A percentile compares a stretch with the other conserved stretches of the same genome.
phyloP scores from a whole-genome alignment of 2,797 vertebrate genomes.

The Molossus molossus region DNA sequence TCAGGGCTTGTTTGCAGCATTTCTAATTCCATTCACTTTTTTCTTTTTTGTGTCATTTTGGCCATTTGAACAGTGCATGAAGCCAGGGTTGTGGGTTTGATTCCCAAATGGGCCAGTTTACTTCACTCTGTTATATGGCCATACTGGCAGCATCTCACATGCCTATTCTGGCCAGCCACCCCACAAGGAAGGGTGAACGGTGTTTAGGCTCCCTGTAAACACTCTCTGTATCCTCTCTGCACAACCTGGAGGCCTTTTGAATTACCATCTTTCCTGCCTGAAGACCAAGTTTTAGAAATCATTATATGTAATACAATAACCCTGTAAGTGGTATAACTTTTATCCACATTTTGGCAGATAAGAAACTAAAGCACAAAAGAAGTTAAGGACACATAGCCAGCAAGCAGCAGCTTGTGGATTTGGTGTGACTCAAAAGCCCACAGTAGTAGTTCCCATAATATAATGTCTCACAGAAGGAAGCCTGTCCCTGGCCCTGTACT shows the following conservation, averaged over 20 bases:
- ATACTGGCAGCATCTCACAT: not conserved
- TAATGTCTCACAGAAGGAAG: not conserved
- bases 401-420: not conserved
- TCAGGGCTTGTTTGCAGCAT: not conserved
- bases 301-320: not conserved
- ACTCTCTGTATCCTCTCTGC: not conserved
- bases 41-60: conserved; percentile 4
- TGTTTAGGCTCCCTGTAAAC: not conserved
- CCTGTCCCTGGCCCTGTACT: not conserved
- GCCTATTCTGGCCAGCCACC: not conserved
- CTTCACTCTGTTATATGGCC: conserved; percentile 2
- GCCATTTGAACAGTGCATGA: not conserved
- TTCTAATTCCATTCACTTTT: conserved; percentile 27
- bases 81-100: conserved; percentile 53
- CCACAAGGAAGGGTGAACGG: not conserved
- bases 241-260: not conserved
- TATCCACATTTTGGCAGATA: not conserved
- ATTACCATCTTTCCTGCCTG: not conserved
- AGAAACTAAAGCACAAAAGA: conserved; percentile 52
- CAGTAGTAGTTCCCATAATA: not conserved
- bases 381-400: not conserved
- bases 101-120: not conserved
- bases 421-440: not conserved
- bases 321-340: not conserved
- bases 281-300: conserved; percentile 25